Percentiles rank a stretch among this genome's conserved stretches.
These are phyloP conservation scores for Zaprionus taronus DNA, from an alignment of 1,140 invertebrate species.

Conservation along the genomic window DNA sequence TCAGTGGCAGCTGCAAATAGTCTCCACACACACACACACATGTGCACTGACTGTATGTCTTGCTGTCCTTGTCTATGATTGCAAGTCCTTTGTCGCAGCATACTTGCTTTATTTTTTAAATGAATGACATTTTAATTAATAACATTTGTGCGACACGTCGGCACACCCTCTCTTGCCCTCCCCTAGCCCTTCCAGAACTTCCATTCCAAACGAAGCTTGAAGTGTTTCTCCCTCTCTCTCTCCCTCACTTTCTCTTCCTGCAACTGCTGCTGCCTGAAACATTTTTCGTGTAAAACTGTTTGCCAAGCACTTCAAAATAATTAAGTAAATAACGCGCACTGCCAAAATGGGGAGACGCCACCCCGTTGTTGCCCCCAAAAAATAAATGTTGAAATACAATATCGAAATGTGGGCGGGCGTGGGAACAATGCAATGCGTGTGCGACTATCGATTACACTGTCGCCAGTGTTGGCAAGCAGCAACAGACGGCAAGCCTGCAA, in stretches of 20 bases:
- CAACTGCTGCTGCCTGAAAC: constrained; percentile 57
- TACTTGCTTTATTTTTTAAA: constrained; percentile 44
- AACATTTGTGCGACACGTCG: constrained; percentile 73
- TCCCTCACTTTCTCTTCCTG: background rate
- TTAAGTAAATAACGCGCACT: constrained; percentile 73
- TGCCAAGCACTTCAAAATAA: constrained; percentile 79
- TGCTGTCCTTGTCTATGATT: constrained; percentile 17
- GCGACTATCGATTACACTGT: constrained; percentile 57
- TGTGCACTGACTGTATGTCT: background rate
- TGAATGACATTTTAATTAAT: constrained; percentile 84
- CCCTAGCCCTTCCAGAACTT: background rate
- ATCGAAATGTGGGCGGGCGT: constrained; percentile 65
- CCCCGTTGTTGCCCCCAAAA: constrained; percentile 51
- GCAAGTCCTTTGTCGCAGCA: constrained; percentile 50
- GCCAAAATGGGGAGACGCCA: constrained; percentile 62
- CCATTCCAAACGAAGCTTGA: constrained; percentile 4
- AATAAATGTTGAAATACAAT: constrained; percentile 74
- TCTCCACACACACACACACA: constrained; percentile 4
- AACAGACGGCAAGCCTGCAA: no score
- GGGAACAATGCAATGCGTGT: constrained; percentile 67
- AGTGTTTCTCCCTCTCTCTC: constrained; percentile 27
- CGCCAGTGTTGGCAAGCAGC: constrained; percentile 13
- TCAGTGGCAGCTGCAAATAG: constrained; percentile 69
- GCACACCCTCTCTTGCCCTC: background rate
- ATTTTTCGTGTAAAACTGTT: constrained; percentile 83